Base-by-base conservation (phyloP, 1,140 invertebrate genomes). In the Drosophila busckii region DNA sequence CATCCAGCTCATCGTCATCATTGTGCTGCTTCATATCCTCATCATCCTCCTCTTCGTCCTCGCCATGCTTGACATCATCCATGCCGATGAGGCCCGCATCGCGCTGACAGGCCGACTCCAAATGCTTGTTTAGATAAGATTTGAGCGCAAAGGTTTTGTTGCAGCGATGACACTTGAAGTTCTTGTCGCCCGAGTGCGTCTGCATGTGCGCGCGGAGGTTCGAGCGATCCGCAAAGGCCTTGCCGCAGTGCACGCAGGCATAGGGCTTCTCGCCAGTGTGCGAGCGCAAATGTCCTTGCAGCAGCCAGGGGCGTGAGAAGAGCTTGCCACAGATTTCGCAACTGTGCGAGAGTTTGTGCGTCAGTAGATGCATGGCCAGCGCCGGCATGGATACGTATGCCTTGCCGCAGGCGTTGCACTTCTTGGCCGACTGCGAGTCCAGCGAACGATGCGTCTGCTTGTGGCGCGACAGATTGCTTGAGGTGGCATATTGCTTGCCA, bases 321-420 rank as follows among this genome's bases (percentile, higher is more conserved):
- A 94, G 90, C 87, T 98, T 98, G 16, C 95, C 95, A 88, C 97
- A 99, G 3, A 97, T 92, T 15, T 92, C 92, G 88, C 98, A 99
- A 67, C 93, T 95, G 86, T 98, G 97, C 49, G 96, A 94, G 89
- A 91, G 92, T 91, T 91, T 97, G 89, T 91, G 96, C 88, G 97
- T 99, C 9, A 98, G 90, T 31, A 98, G 90, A 89, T 99, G 97
- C 98, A 99, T 99, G 7, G 97, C 96, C 32, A 98, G 88, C 0
- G 97, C 97, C 0, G 97, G 97, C 97, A 98, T 99, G 62, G 94
- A 96, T 7, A 99, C 97, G 88, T 99, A 99, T 0, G 95, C 94
- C 87, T 98, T 98, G 46, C 95, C 95, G 86, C 98, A 99, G 28
- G 96, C 95, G 50, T 93, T 93, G 89, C 97, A 99, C 73, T 96